A percentile compares a stretch with the other conserved stretches of the same genome.
These are phyloP conservation scores for Hyles lineata DNA, from an alignment of 2,888 invertebrate species.

Conservation along the genomic window DNA sequence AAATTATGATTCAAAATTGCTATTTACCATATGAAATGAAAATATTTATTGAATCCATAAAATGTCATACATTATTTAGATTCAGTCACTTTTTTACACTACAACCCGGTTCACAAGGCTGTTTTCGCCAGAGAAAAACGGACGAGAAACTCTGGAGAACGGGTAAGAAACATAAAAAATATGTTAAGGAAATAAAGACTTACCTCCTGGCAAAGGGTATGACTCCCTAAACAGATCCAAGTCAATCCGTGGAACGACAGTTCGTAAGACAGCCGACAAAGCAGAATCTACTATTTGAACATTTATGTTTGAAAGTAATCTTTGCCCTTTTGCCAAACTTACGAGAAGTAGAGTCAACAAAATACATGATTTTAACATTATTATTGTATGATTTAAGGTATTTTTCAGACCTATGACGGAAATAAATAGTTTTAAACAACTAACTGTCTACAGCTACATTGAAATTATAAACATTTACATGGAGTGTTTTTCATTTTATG, in stretches of 20 bases:
- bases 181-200: constrained; percentile 41
- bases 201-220: constrained; percentile 67
- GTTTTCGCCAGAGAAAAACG: no score
- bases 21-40: no score
- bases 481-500: not conserved
- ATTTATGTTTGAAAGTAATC: constrained; percentile 51
- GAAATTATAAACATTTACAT: not conserved
- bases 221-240: constrained; percentile 66
- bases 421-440: not conserved
- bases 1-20: no score
- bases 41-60: no score
- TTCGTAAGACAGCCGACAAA: constrained; percentile 50
- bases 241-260: constrained; percentile 46
- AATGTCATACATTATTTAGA: no score
- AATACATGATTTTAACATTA: not conserved
- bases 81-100: no score
- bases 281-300: constrained; percentile 59
- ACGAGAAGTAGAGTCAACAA: constrained; percentile 36
- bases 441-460: not conserved
- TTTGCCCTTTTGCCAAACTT: constrained; percentile 44
- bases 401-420: not conserved
- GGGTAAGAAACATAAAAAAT: no score
- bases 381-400: not conserved
- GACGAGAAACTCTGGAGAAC: no score
- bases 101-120: no score